A percentile compares a stretch with the other conserved stretches of the same genome.
Evolutionary conservation across 64 coral and sea anemone genomes (phyloP).

Genomic region (Pachyseris speciosa): DNA sequence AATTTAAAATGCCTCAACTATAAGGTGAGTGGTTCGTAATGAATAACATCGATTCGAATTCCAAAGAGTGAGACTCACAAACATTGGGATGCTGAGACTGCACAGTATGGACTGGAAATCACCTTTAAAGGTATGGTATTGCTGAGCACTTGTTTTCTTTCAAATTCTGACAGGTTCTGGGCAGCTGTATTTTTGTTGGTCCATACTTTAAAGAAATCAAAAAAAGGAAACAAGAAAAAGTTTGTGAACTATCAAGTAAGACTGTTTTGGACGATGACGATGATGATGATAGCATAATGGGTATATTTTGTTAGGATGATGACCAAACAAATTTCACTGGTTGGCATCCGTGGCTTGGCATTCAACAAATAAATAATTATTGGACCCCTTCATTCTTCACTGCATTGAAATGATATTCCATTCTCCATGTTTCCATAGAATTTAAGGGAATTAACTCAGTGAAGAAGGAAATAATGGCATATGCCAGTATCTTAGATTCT

Average conservation of each 20-base stretch:
- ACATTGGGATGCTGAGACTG: too few species aligned
- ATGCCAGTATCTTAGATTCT: background rate
- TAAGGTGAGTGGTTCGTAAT: too few species aligned
- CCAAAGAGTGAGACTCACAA: too few species aligned
- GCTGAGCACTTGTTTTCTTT: background rate
- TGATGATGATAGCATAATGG: too few species aligned
- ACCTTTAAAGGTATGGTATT: too few species aligned
- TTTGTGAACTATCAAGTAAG: slow-evolving; percentile 65
- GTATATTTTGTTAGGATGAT: too few species aligned
- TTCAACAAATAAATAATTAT: background rate
- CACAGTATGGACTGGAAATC: too few species aligned
- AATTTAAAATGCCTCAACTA: too few species aligned
- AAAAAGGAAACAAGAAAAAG: slow-evolving; percentile 14
- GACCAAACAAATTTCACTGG: background rate
- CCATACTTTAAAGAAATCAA: slow-evolving; percentile 67
- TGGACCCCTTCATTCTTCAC: background rate
- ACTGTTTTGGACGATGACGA: background rate
- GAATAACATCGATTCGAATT: too few species aligned
- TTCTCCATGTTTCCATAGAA: background rate
- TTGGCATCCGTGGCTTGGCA: background rate
- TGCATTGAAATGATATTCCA: background rate
- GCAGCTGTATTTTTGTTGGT: slow-evolving; percentile 71
- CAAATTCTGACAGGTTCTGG: slow-evolving; percentile 20
- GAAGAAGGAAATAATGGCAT: slow-evolving; percentile 24
- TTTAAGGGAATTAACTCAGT: background rate